A percentile compares a stretch with the other conserved stretches of the same genome.
Evolutionary conservation across 2,797 vertebrate genomes (phyloP).

Genomic region (Margarornis squamiger): DNA sequence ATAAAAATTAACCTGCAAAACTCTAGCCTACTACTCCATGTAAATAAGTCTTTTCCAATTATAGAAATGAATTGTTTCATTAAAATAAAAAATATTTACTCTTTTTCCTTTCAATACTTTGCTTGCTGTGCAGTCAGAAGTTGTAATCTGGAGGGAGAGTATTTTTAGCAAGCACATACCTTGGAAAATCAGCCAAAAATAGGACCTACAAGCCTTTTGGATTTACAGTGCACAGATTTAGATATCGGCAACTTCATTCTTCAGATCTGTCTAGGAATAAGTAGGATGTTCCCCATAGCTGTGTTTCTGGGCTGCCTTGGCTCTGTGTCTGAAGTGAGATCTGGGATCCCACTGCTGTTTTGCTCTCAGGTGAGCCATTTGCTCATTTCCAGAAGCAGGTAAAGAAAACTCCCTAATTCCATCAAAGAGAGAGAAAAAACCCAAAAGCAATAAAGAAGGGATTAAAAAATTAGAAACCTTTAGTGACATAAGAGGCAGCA

Average conservation of each 20-base stretch:
- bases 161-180: slow-evolving; percentile 41
- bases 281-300: neutral
- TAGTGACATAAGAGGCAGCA: neutral
- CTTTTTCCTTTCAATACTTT: neutral
- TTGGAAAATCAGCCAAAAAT: slow-evolving; percentile 42
- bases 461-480: neutral
- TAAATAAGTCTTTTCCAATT: neutral
- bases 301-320: neutral
- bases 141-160: neutral
- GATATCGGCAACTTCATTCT: slow-evolving; percentile 1
- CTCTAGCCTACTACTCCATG: neutral
- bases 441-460: neutral
- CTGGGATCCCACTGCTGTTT: neutral
- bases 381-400: neutral
- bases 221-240: slow-evolving; percentile 10
- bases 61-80: neutral
- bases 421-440: neutral
- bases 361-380: neutral
- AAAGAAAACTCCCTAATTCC: neutral
- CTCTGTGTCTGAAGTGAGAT: neutral
- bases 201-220: neutral
- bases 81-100: neutral
- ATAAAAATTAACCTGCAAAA: neutral
- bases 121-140: neutral
- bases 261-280: neutral